Evolutionary conservation across 2,888 invertebrate genomes (phyloP), one percentile per base, ranked within the genome.

Genomic region (Sinodicranocentrus sp.): DNA sequence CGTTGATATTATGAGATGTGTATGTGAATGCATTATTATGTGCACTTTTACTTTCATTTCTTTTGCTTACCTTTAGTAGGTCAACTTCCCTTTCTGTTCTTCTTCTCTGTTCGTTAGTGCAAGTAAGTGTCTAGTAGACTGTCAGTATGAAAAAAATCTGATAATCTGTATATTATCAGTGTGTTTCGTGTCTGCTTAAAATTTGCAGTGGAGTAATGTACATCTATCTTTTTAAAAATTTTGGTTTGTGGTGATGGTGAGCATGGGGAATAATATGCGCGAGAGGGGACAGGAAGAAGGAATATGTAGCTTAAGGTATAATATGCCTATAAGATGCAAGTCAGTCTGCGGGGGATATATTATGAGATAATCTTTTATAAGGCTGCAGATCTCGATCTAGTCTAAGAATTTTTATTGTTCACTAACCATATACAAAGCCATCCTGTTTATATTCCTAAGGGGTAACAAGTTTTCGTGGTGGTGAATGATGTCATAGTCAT

Each of bases 21-120:
- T 25, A 15, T 61, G 26, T 13, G 33, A 28, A 63, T 63, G 67
- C 17, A 72, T 72, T 59, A 44, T 61, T 43, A 25, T 71, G 71
- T 33, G 43, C 79, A 75, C 79, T 75, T 79, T 79, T 79, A 79
- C 78, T 79, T 79, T 79, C 78, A 48, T 79, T 85, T 82, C 85
- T 85, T 86, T 84, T 72, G 84, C 84, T 86, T 84, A 54, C 73
- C 70, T 78, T 86, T 86, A 86, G 86, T 86, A 86, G 86, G 86
- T 86, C 86, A 86, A 78, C 78, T 63, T 79, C 63, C 78, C 78
- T 71, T 79, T 79, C 71, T 44, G 77, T 59, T 59, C 33, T n/a
- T 68, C n/a, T 52, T 15, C 10, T 17, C 13, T 17, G 33, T 17
- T n/a, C 17, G 54, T 57, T 13, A 15, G 71, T 73, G 10, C 26